Evolutionary conservation across 2,888 invertebrate genomes (phyloP).

Genomic region (Dichetophora obliterata): DNA sequence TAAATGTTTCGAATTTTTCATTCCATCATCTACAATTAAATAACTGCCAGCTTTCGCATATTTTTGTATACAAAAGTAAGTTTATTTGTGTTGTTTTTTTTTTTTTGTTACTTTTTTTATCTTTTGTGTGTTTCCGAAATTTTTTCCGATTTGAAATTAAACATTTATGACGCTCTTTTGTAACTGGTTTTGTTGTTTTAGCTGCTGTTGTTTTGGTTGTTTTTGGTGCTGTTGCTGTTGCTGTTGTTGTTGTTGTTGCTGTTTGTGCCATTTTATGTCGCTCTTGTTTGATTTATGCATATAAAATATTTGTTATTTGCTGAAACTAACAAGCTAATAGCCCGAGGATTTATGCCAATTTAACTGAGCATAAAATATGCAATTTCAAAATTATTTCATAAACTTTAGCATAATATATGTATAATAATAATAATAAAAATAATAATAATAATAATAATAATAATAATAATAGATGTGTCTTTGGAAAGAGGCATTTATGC

Average conservation of each 20-base stretch:
- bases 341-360: constrained; percentile 15
- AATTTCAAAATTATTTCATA: no score
- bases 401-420: background rate
- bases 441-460: no score
- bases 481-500: no score
- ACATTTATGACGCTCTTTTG: background rate
- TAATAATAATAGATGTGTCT: no score
- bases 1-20: no score
- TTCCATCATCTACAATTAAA: no score
- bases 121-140: background rate
- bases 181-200: background rate
- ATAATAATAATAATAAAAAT: no score
- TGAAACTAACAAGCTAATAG: constrained; percentile 1
- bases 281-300: background rate
- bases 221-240: background rate
- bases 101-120: background rate
- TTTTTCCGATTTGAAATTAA: background rate
- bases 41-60: no score
- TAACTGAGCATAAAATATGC: background rate
- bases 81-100: no score
- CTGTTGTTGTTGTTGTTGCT: background rate
- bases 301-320: constrained; percentile 3
- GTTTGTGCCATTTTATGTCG: no score
- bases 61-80: no score
- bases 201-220: background rate